phyloP scores from a whole-genome alignment of 2,113 vertebrate genomes.

The Leiothrix lutea region DNA sequence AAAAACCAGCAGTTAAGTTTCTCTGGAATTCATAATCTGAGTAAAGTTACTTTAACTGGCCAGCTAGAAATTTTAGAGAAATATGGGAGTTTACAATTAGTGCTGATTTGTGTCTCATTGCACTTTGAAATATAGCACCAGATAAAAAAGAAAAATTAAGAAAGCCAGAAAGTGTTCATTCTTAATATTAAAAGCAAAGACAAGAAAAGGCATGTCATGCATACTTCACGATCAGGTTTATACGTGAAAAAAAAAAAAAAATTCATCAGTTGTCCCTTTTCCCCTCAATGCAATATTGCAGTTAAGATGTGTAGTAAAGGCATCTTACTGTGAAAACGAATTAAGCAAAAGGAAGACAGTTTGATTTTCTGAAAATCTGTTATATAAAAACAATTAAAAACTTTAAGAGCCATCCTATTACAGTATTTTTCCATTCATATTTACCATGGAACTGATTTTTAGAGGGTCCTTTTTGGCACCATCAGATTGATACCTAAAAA shows the following conservation, averaged over 20 bases:
- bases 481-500: conserved; percentile 88
- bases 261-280: neutral
- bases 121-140: neutral
- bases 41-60: neutral
- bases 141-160: neutral
- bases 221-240: neutral
- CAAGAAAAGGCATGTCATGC: neutral
- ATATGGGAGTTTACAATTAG: neutral
- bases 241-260: neutral
- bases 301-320: neutral
- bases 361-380: neutral
- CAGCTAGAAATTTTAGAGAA: neutral
- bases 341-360: neutral
- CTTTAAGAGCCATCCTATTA: neutral
- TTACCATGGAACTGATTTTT: conserved; percentile 96
- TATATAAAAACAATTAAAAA: neutral
- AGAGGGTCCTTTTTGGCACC: conserved; percentile 95
- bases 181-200: neutral
- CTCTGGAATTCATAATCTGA: neutral
- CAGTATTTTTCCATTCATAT: neutral
- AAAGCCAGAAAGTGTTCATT: neutral
- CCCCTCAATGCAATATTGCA: neutral
- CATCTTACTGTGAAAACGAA: neutral
- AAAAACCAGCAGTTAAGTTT: neutral
- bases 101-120: neutral